These are phyloP conservation scores for Drosophila phalerata DNA, from an alignment of 2,888 invertebrate species.

Conservation along the genomic window DNA sequence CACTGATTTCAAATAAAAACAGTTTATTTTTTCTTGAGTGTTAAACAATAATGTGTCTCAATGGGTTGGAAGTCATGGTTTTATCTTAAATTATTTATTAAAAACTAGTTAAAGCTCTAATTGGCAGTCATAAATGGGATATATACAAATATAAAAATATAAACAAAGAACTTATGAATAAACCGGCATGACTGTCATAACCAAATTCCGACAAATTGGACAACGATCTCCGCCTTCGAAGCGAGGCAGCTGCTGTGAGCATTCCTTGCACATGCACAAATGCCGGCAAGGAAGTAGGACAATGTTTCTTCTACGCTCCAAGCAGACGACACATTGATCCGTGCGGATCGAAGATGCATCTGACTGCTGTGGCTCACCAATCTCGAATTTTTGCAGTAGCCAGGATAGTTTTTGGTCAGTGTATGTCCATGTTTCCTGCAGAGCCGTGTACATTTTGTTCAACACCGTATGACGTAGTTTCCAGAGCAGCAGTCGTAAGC, in stretches of 20 bases:
- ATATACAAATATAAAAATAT: neutral
- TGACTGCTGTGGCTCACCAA: neutral
- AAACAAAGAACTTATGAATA: constrained; percentile 31
- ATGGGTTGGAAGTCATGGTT: neutral
- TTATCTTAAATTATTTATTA: neutral
- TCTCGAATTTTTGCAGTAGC: constrained; percentile 14
- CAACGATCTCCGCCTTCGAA: constrained; percentile 27
- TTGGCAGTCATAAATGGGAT: constrained; percentile 11
- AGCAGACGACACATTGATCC: constrained; percentile 56
- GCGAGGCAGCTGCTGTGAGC: constrained; percentile 28
- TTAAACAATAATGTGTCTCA: constrained; percentile 22
- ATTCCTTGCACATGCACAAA: constrained; percentile 64
- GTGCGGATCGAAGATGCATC: neutral
- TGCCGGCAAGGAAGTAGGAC: constrained; percentile 65
- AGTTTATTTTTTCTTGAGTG: constrained; percentile 64
- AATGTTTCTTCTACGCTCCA: constrained; percentile 50
- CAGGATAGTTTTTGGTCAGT: constrained; percentile 25
- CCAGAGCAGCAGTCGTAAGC: constrained; percentile 9
- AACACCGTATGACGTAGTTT: constrained; percentile 15
- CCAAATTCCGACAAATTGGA: constrained; percentile 55
- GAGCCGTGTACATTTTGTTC: constrained; percentile 5
- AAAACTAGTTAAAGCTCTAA: constrained; percentile 16
- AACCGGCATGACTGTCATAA: constrained; percentile 37
- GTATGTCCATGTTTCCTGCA: constrained; percentile 12
- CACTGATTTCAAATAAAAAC: constrained; percentile 74